A percentile compares a stretch with the other conserved stretches of the same genome.
Evolutionary conservation across 2,797 vertebrate species (phyloP).

Genomic region (Orientallactaga sibirica): DNA sequence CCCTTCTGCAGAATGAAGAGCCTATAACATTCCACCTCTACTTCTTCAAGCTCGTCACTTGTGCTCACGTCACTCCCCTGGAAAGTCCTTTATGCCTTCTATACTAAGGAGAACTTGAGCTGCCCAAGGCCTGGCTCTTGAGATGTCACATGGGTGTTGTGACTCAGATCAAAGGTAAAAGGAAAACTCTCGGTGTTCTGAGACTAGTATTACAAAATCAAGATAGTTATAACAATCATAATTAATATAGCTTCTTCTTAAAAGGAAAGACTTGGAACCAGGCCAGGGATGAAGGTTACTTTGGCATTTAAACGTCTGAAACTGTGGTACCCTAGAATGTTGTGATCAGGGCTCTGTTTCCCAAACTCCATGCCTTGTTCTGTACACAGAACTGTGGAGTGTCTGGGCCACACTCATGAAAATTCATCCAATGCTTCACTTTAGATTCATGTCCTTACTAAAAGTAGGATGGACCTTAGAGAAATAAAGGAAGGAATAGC

Average conservation of each 20-base stretch:
- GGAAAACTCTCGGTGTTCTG: slow-evolving; percentile 71
- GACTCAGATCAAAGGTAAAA: slow-evolving; percentile 51
- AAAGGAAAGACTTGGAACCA: neutral
- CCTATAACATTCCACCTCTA: slow-evolving; percentile 48
- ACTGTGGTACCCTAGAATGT: neutral
- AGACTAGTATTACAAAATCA: slow-evolving; percentile 66
- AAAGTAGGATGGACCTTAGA: neutral
- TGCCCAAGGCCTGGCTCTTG: slow-evolving; percentile 34
- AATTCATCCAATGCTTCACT: neutral
- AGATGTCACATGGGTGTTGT: slow-evolving; percentile 74
- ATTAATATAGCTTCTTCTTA: neutral
- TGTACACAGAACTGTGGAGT: neutral
- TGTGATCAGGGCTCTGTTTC: neutral
- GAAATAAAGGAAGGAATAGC: no score
- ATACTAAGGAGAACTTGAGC: slow-evolving; percentile 43
- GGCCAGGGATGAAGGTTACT: neutral
- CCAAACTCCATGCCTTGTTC: neutral
- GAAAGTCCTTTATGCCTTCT: slow-evolving; percentile 47
- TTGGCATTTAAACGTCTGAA: slow-evolving; percentile 29
- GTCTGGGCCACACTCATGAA: neutral
- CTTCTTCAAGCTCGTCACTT: slow-evolving; percentile 64
- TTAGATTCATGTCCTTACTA: neutral
- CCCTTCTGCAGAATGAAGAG: slow-evolving; percentile 16
- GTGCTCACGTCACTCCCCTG: slow-evolving; percentile 63
- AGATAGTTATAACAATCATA: slow-evolving; percentile 58